A percentile compares a stretch with the other conserved stretches of the same genome.
phyloP scores from a whole-genome alignment of 35 echinoderm and acorn worm species.

The Ophioderma brevispina region DNA sequence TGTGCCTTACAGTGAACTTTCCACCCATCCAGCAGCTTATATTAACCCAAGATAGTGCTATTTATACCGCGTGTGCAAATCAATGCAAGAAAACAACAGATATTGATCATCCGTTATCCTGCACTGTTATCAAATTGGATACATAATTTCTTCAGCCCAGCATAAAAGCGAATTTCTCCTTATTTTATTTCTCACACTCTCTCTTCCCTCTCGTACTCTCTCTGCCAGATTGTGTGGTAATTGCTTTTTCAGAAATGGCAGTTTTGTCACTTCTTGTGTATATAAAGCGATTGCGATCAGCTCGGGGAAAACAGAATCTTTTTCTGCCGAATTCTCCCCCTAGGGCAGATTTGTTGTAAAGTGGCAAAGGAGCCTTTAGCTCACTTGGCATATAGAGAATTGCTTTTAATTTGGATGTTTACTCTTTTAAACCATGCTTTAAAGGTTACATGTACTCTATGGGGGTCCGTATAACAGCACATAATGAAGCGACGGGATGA shows the following conservation, averaged over 20 bases:
- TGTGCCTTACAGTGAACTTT: no score
- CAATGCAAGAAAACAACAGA: not conserved
- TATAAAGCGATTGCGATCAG: not conserved
- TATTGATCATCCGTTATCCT: not conserved
- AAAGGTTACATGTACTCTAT: not conserved
- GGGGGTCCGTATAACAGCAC: not conserved
- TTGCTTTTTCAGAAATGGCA: not conserved
- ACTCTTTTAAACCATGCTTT: constrained; percentile 8
- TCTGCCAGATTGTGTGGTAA: not conserved
- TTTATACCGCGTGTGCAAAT: not conserved
- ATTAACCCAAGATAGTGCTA: no score
- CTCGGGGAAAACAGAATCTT: not conserved
- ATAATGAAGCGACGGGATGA: not conserved
- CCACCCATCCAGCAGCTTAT: no score
- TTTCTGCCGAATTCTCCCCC: not conserved
- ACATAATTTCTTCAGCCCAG: not conserved
- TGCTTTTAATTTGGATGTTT: constrained; percentile 5
- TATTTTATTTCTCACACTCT: not conserved
- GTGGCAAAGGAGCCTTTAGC: not conserved
- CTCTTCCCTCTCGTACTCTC: not conserved
- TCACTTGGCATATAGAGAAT: not conserved
- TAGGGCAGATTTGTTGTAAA: not conserved
- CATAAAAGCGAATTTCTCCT: not conserved
- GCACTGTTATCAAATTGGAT: not conserved
- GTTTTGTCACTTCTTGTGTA: not conserved